A percentile compares a stretch with the other conserved stretches of the same genome.
Evolutionary conservation across 2,113 vertebrate genomes (phyloP).

Genomic region (Octodon degus): DNA sequence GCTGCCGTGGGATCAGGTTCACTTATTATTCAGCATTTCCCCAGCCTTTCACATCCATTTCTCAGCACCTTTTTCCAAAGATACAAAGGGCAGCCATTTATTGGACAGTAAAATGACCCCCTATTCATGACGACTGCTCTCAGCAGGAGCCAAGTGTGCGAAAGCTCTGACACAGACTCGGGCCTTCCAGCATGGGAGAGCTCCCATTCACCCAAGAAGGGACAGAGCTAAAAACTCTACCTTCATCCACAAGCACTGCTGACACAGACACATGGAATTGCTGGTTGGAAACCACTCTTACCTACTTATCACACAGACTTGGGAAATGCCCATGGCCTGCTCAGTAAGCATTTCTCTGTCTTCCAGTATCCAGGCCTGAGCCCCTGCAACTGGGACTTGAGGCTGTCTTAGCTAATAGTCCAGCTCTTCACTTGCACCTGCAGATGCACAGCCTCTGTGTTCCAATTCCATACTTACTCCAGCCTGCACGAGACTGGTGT

Average conservation of each 20-base stretch:
- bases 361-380: neutral
- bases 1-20: slow-evolving; percentile 67
- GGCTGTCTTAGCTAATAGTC: neutral
- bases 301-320: neutral
- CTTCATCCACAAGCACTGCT: neutral
- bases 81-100: slow-evolving; percentile 69
- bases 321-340: neutral
- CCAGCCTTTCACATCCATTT: slow-evolving; percentile 54
- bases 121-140: neutral
- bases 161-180: neutral
- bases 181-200: neutral
- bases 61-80: slow-evolving; percentile 67
- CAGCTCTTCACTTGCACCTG: neutral
- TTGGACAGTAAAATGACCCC: slow-evolving; percentile 66
- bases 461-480: neutral
- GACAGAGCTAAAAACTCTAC: neutral
- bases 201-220: neutral
- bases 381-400: neutral
- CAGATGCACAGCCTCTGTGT: neutral
- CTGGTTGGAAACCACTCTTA: neutral
- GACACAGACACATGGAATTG: neutral
- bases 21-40: slow-evolving; percentile 76
- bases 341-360: neutral
- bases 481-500: neutral
- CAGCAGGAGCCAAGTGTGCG: neutral